phyloP scores from a whole-genome alignment of 2,113 vertebrate species.

The Phasianus colchicus region DNA sequence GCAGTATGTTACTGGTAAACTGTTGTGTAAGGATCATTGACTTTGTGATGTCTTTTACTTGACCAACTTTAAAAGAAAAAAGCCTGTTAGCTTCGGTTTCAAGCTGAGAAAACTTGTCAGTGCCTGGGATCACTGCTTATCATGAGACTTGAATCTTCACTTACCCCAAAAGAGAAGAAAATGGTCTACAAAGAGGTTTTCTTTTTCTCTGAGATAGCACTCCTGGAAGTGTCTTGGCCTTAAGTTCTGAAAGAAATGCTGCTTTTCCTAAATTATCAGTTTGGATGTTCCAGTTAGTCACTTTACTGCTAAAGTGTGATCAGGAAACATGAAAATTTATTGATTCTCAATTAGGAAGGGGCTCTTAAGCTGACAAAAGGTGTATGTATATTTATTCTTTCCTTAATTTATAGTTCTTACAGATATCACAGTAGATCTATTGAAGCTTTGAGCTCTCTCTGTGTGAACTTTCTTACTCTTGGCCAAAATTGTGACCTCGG shows the following conservation, averaged over 20 bases:
- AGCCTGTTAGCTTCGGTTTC: background rate
- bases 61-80: background rate
- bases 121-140: background rate
- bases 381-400: background rate
- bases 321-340: background rate
- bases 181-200: background rate
- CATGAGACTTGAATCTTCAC: background rate
- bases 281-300: background rate
- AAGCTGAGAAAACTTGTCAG: background rate
- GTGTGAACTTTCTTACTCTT: background rate
- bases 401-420: background rate
- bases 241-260: background rate
- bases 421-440: background rate
- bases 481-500: background rate
- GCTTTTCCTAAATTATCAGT: background rate
- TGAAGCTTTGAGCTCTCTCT: background rate
- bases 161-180: background rate
- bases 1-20: background rate
- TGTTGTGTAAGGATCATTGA: background rate
- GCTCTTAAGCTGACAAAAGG: background rate
- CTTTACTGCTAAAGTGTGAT: background rate
- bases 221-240: background rate
- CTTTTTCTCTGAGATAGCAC: background rate
- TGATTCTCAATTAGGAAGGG: background rate
- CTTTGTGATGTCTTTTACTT: background rate